These are phyloP conservation scores for Bactericera cockerelli DNA, from an alignment of 1,140 invertebrate species.

Conservation along the genomic window DNA sequence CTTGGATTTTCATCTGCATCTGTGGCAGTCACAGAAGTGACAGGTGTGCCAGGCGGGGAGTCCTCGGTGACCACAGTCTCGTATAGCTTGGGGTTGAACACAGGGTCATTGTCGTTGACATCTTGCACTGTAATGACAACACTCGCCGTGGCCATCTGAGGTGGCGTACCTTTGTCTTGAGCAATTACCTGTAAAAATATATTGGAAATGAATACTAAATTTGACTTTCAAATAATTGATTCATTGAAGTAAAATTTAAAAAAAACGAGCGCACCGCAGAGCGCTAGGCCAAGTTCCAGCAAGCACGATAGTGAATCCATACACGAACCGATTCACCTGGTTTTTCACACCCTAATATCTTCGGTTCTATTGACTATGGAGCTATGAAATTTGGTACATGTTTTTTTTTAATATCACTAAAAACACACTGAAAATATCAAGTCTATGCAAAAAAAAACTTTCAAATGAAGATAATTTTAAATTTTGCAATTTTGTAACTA, in stretches of 20 bases:
- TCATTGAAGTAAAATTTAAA: not conserved
- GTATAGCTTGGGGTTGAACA: conserved; percentile 76
- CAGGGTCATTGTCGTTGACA: conserved; percentile 88
- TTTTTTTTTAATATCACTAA: no score
- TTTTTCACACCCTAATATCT: no score
- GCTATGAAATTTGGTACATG: no score
- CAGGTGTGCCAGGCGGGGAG: conserved; percentile 70
- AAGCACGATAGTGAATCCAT: no score
- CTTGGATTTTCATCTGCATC: conserved; percentile 84
- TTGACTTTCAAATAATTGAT: conserved; percentile 10
- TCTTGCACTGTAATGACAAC: conserved; percentile 81
- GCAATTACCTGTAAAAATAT: conserved; percentile 52
- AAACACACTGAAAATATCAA: no score
- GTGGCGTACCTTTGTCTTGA: conserved; percentile 66
- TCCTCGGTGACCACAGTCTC: conserved; percentile 77
- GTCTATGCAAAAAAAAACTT: no score
- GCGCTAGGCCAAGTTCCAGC: no score
- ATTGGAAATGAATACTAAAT: conserved; percentile 10
- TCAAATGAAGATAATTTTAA: no score
- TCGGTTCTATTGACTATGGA: no score
- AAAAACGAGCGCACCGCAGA: no score
- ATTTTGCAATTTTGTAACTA: no score
- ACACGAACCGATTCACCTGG: no score
- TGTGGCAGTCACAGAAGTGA: conserved; percentile 74
- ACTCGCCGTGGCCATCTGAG: conserved; percentile 66